These are phyloP conservation scores for Littorina saxatilis DNA, from an alignment of 1,140 invertebrate species.

Conservation along the genomic window DNA sequence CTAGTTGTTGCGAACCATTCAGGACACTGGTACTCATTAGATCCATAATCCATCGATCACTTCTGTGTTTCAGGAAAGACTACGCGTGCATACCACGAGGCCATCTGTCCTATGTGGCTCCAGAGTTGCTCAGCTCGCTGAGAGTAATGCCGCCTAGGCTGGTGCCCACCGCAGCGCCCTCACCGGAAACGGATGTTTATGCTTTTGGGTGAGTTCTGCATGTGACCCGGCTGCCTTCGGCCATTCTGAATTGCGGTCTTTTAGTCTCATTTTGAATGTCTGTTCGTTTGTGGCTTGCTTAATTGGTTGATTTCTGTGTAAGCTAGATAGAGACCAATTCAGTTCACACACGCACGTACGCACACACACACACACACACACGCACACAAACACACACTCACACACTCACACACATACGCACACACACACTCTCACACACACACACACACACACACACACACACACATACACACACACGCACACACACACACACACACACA, in stretches of 20 bases:
- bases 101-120: slow-evolving; percentile 74
- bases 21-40: neutral
- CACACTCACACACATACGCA: no score
- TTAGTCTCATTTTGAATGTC: neutral
- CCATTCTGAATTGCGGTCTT: neutral
- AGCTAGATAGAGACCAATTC: neutral
- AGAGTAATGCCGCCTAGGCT: slow-evolving; percentile 67
- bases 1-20: neutral
- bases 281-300: slow-evolving; percentile 4
- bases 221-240: neutral
- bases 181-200: slow-evolving; percentile 72
- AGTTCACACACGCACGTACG: no score
- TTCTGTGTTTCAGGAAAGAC: slow-evolving; percentile 55
- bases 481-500: no score
- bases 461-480: no score
- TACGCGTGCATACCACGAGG: slow-evolving; percentile 72
- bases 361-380: no score
- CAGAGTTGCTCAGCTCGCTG: slow-evolving; percentile 73
- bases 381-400: no score
- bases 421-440: no score
- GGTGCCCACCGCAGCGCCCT: slow-evolving; percentile 51
- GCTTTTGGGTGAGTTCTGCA: slow-evolving; percentile 76
- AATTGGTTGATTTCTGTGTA: no score
- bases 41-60: no score
- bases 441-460: no score